Evolutionary conservation across 2,888 invertebrate genomes (phyloP), one percentile per base, ranked within the genome.

Genomic region (Amphipyra tragopoginis): DNA sequence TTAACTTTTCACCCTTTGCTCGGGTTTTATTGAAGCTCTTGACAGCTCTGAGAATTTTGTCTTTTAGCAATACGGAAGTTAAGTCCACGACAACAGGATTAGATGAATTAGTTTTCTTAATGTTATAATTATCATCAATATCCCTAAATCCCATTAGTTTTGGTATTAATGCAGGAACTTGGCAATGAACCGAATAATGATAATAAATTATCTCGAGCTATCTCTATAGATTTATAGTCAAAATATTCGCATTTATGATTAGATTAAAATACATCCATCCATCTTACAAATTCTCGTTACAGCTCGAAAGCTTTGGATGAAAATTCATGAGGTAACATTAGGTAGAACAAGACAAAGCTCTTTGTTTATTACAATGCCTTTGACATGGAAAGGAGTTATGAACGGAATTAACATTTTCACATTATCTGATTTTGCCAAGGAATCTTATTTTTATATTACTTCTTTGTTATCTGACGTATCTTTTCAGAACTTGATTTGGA

Each of bases 271-370:
- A 33, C 15, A 44, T 15, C 52, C 51, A 55, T 73, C 48, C 13
- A 62, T 74, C 56, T 44, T 45, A 49, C 40, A 57, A 54, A 72
- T 54, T 55, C 34, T 8, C 52, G 36, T 44, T 36, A 40, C 34
- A 62, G 53, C 52, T 65, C 33, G 38, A 54, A 55, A 44, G 45
- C 39, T 43, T 45, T 49, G 8, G 21, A 43, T 62, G 48, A 58
- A 65, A 72, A 65, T 71, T 54, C 54, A 73, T 70, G 61, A 71
- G 21, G 11, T 49, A 49, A 54, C 21, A 51, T 65, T 58, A 54
- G 26, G 21, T 43, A 33, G 13, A 33, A 58, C 50, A 65, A 71
- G 63, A 51, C 47, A 54, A 57, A 60, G 53, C 51, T 50, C 21
- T 69, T 43, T 50, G n/a, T 50, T 51, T 54, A 53, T 61, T 40